A percentile compares a stretch with the other conserved stretches of the same genome.
phyloP scores from a whole-genome alignment of 1,140 invertebrate genomes.

The Rhagoletis zephyria region DNA sequence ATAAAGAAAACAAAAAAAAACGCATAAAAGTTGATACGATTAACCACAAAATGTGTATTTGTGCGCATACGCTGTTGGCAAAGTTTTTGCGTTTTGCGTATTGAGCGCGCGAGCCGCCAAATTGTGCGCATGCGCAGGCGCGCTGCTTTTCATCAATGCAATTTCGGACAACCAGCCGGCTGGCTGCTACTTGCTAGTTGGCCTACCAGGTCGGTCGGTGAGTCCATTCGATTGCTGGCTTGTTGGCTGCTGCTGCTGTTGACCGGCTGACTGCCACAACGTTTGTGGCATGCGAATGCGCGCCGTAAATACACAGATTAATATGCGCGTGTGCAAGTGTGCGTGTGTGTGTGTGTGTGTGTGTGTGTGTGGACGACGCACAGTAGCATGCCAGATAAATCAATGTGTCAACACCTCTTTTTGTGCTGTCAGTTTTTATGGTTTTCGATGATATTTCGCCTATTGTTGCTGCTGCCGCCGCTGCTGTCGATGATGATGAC shows the following conservation, averaged over 20 bases:
- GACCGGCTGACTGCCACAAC: neutral
- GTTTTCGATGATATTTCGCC: slow-evolving; percentile 71
- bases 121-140: slow-evolving; percentile 25
- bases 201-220: slow-evolving; percentile 19
- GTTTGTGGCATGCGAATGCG: neutral
- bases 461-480: slow-evolving; percentile 66
- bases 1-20: slow-evolving; percentile 11
- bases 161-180: slow-evolving; percentile 40
- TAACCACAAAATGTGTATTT: neutral
- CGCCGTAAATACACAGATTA: neutral
- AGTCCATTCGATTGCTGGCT: neutral
- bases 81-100: slow-evolving; percentile 28
- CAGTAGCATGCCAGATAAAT: slow-evolving; percentile 74
- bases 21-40: neutral
- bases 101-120: slow-evolving; percentile 25
- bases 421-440: slow-evolving; percentile 72
- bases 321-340: neutral
- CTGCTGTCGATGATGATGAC: neutral
- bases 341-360: neutral
- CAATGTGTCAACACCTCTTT: slow-evolving; percentile 74
- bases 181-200: neutral
- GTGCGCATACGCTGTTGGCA: neutral
- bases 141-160: slow-evolving; percentile 35
- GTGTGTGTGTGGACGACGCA: slow-evolving; percentile 57
- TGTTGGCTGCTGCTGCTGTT: neutral